Evolutionary conservation across 2,797 vertebrate genomes (phyloP), one percentile per base, ranked within the genome.

Genomic region (Neosilurus mollespiculum): DNA sequence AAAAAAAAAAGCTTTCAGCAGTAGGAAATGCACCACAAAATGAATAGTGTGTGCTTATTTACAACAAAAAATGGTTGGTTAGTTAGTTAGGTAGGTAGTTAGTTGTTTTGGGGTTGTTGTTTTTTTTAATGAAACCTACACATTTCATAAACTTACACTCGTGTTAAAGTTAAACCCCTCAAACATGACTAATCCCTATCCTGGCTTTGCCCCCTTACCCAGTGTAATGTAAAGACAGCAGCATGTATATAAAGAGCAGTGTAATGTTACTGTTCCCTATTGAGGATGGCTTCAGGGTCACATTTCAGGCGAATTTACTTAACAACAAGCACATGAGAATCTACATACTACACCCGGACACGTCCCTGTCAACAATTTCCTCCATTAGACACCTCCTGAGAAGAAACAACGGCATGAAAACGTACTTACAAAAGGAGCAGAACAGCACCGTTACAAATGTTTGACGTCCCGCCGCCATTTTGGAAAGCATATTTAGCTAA

Each of bases 401-500:
- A 34, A 22, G 8, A 20, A 8, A 4, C 0, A 0, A 2, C 14
- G 18, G 20, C 14, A 6, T 34, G 0, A 58, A 69, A 67, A 3
- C 9, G 22, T 73, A 93, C 94, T 95, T 83, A 95, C 95, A 92
- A 2, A 94, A 85, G 83, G 88, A 90, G 82, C 56, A 85, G 88
- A 84, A 90, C 3, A 95, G 90, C 85, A 88, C 76, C 59, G 92
- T 82, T 86, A 90, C 90, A 54, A 86, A 85, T 8, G 89, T 53
- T 83, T 90, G 91, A 78, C 90, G 87, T 83, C 20, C 86, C 65
- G 91, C 91, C 94, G 95, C 95, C 95, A 95, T 95, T 94, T 95
- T 95, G 94, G 87, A 89, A 89, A 89, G 79, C 88, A 88, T 81
- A 84, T 88, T 87, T 84, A 90, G 88, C 81, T 78, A 88, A 90